These are phyloP conservation scores for Germaria angustata DNA, from an alignment of 2,888 invertebrate species.

Conservation along the genomic window DNA sequence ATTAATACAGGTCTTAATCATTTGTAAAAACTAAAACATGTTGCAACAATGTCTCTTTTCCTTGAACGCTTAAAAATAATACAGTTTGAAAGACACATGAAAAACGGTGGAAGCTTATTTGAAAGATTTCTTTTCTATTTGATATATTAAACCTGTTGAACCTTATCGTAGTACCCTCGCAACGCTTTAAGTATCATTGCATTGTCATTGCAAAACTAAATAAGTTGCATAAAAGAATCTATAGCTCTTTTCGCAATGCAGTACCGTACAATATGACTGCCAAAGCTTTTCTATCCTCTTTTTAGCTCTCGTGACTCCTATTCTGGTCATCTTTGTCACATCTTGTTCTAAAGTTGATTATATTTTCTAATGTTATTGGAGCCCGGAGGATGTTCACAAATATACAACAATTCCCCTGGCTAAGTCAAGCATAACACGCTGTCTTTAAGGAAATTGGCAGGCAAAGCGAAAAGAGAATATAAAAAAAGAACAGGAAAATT, in stretches of 20 bases:
- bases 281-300: constrained; percentile 6
- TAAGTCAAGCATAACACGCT: constrained; percentile 47
- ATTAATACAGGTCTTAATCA: too few species aligned
- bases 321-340: not conserved
- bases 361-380: constrained; percentile 64
- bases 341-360: constrained; percentile 49
- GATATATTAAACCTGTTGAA: too few species aligned
- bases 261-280: constrained; percentile 10
- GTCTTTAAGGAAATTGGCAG: not conserved
- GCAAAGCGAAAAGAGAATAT: not conserved
- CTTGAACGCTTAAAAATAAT: too few species aligned
- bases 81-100: too few species aligned
- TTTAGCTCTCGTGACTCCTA: not conserved
- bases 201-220: constrained; percentile 32
- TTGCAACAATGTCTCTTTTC: too few species aligned
- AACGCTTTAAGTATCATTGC: constrained; percentile 20
- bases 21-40: too few species aligned
- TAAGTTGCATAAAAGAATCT: constrained; percentile 23
- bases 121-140: too few species aligned
- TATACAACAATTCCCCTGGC: constrained; percentile 54
- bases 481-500: constrained; percentile 10
- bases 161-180: too few species aligned
- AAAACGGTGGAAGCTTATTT: too few species aligned
- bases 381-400: constrained; percentile 56
- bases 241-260: not conserved